A percentile compares a stretch with the other conserved stretches of the same genome.
phyloP scores from a whole-genome alignment of 92 coral and sea anemone genomes.

The Plumapathes pennacea region DNA sequence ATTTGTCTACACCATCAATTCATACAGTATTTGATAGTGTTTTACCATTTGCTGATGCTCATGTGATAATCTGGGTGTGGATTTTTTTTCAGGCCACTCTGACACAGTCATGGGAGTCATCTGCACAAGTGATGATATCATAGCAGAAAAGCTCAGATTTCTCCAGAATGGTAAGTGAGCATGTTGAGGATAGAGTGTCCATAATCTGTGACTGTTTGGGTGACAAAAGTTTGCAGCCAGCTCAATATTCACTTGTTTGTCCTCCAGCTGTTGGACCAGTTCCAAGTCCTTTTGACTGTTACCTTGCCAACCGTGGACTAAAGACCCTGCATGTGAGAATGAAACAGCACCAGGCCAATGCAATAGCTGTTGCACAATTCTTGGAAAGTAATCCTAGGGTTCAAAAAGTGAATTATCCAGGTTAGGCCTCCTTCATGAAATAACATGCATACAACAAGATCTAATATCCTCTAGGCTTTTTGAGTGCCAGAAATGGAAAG shows the following conservation, averaged over 20 bases:
- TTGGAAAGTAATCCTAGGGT: conserved; percentile 74
- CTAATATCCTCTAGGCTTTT: no score
- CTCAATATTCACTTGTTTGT: not conserved
- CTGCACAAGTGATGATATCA: conserved; percentile 77
- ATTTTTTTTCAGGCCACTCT: conserved; percentile 69
- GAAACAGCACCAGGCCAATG: conserved; percentile 87
- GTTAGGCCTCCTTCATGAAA: no score
- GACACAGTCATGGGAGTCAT: conserved; percentile 97
- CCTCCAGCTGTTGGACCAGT: conserved; percentile 80
- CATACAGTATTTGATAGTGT: no score
- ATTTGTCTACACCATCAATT: no score
- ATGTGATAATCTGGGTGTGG: no score
- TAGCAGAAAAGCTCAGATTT: conserved; percentile 69
- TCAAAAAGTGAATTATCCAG: conserved; percentile 85
- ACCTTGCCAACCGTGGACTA: conserved; percentile 91
- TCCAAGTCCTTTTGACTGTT: conserved; percentile 96
- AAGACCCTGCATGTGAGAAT: conserved; percentile 90
- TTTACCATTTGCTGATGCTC: not conserved
- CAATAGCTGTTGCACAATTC: conserved; percentile 84
- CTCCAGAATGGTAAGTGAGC: conserved; percentile 76
- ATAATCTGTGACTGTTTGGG: not conserved
- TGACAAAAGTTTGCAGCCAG: not conserved
- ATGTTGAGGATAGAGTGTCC: not conserved
- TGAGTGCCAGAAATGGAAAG: no score
- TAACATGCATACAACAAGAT: no score